Evolutionary conservation across 2,113 vertebrate species (phyloP).

Genomic region (Apteryx owenii): DNA sequence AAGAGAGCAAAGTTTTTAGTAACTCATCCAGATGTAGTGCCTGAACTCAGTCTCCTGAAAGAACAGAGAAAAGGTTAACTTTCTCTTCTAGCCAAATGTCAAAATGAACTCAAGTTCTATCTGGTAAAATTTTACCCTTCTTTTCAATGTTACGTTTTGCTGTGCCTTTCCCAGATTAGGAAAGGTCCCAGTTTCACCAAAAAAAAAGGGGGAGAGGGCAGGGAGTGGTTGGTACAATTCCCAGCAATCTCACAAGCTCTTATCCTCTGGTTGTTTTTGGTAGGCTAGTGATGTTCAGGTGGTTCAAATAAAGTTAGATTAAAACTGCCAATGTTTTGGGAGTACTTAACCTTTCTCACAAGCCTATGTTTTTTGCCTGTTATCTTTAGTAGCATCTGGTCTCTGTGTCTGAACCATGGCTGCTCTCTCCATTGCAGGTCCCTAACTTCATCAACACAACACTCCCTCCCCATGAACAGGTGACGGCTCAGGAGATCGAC

Average conservation of each 20-base stretch:
- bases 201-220: too few relatives aligned
- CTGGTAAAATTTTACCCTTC: background rate
- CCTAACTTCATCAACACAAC: conserved; percentile 98
- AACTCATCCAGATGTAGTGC: background rate
- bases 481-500: conserved; percentile 94
- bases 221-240: background rate
- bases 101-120: background rate
- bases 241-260: background rate
- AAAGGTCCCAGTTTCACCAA: background rate
- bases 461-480: conserved; percentile 89
- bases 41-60: background rate
- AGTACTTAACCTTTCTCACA: background rate
- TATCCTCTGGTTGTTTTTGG: too few relatives aligned
- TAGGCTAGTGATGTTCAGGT: background rate
- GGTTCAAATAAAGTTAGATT: background rate
- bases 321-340: background rate
- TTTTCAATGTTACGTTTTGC: background rate
- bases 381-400: too few relatives aligned
- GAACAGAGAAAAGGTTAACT: background rate
- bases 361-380: background rate
- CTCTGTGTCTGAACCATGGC: background rate
- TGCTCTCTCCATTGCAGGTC: conserved; percentile 77
- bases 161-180: background rate
- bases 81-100: background rate
- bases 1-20: background rate